A percentile compares a stretch with the other conserved stretches of the same genome.
These are phyloP conservation scores for Agriopis aurantiaria DNA, from an alignment of 2,888 invertebrate species.

Conservation along the genomic window DNA sequence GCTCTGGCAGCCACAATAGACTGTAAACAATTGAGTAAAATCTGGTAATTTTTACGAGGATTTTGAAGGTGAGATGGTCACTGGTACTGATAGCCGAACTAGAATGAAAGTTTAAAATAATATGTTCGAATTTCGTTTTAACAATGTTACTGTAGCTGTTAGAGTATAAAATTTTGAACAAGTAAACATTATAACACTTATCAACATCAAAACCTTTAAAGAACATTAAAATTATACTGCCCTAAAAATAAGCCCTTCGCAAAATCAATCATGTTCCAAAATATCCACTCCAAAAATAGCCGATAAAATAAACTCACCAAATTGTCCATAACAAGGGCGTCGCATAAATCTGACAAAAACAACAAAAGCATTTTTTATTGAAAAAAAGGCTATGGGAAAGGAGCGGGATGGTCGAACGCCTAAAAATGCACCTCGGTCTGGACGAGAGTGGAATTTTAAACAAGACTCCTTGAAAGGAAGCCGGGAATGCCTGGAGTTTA, in stretches of 20 bases:
- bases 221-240: not conserved
- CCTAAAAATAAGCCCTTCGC: slow-evolving; percentile 15
- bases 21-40: too few species aligned
- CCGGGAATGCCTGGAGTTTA: slow-evolving; percentile 61
- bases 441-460: slow-evolving; percentile 82
- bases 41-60: too few species aligned
- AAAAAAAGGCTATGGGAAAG: slow-evolving; percentile 73
- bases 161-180: too few species aligned
- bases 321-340: slow-evolving; percentile 41
- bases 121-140: too few species aligned
- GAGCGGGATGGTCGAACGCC: slow-evolving; percentile 67
- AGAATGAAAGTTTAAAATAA: too few species aligned
- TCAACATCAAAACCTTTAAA: not conserved
- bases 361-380: slow-evolving; percentile 54
- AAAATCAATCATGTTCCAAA: slow-evolving; percentile 25
- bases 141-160: too few species aligned
- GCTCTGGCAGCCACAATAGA: too few species aligned
- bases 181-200: too few species aligned
- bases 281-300: slow-evolving; percentile 28
- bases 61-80: too few species aligned
- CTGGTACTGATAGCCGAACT: too few species aligned
- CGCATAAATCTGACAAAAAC: slow-evolving; percentile 52
- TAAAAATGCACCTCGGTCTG: slow-evolving; percentile 73
- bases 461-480: slow-evolving; percentile 74
- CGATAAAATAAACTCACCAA: slow-evolving; percentile 38